A percentile compares a stretch with the other conserved stretches of the same genome.
phyloP scores from a whole-genome alignment of 2,888 invertebrate species.

The Tiliacea aurago region DNA sequence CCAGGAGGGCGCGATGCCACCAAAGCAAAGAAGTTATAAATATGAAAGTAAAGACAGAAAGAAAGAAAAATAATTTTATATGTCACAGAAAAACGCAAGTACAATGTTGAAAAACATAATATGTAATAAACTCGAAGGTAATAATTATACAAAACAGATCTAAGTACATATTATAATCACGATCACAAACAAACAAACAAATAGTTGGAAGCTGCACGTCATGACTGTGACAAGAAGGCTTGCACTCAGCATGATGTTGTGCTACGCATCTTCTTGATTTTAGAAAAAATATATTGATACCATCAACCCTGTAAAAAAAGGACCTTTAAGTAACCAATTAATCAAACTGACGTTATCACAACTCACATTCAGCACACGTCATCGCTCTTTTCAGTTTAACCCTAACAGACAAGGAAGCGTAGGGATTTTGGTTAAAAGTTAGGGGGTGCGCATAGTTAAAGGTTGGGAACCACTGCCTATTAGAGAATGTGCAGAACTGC shows the following conservation, averaged over 20 bases:
- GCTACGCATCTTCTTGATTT: not conserved
- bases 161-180: too few relatives aligned
- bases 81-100: too few relatives aligned
- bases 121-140: too few relatives aligned
- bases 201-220: too few relatives aligned
- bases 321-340: not conserved
- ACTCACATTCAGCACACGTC: not conserved
- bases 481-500: conserved; percentile 35
- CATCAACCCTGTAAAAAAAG: not conserved
- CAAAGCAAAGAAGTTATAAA: not conserved
- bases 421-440: not conserved
- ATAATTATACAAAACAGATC: too few relatives aligned
- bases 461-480: conserved; percentile 14
- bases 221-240: too few relatives aligned
- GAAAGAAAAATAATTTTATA: too few relatives aligned
- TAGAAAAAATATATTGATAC: not conserved
- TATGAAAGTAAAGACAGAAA: too few relatives aligned
- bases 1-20: not conserved
- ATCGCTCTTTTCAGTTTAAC: not conserved
- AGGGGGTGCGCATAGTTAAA: not conserved
- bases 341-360: not conserved
- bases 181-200: too few relatives aligned
- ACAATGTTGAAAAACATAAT: too few relatives aligned
- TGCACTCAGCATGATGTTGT: too few relatives aligned
- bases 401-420: not conserved